Conservation (phyloP, 2,888 invertebrate species). For the Drosophila mulleri region DNA sequence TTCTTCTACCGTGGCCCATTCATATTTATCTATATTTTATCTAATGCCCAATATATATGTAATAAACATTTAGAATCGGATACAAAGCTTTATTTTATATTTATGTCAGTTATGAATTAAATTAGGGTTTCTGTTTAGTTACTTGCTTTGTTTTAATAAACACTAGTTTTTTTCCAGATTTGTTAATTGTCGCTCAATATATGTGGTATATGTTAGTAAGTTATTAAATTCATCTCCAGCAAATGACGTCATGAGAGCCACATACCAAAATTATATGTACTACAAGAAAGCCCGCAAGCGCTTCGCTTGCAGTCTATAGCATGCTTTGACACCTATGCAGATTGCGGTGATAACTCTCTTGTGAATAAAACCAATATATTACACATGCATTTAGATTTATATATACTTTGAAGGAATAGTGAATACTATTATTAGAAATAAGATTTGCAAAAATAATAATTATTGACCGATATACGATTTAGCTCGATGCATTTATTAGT, state of each 20-base stretch:
- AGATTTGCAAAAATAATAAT: no score
- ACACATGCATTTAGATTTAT: no score
- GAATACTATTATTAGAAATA: no score
- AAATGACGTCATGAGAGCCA: constrained; percentile 36
- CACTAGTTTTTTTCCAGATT: neutral
- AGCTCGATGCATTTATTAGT: no score
- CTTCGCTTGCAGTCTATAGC: constrained; percentile 42
- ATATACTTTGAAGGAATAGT: no score
- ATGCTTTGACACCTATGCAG: constrained; percentile 48
- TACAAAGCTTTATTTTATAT: neutral
- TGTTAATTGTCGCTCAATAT: constrained; percentile 1
- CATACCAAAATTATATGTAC: constrained; percentile 14
- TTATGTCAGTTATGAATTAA: constrained; percentile 18
- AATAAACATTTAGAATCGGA: neutral
- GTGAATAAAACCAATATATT: constrained; percentile 42
- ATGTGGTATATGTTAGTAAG: constrained; percentile 1
- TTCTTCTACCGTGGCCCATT: no score
- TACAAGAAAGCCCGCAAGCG: constrained; percentile 33
- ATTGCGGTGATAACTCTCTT: constrained; percentile 33
- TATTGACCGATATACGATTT: no score
- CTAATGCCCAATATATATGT: neutral
- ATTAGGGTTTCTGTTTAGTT: neutral
- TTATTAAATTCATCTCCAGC: neutral
- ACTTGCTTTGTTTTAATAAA: constrained; percentile 4
- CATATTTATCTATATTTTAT: neutral